Percentiles rank a stretch among this genome's conserved stretches.
Conservation (phyloP, 2,113 vertebrate genomes). For the Aegithalos caudatus region DNA sequence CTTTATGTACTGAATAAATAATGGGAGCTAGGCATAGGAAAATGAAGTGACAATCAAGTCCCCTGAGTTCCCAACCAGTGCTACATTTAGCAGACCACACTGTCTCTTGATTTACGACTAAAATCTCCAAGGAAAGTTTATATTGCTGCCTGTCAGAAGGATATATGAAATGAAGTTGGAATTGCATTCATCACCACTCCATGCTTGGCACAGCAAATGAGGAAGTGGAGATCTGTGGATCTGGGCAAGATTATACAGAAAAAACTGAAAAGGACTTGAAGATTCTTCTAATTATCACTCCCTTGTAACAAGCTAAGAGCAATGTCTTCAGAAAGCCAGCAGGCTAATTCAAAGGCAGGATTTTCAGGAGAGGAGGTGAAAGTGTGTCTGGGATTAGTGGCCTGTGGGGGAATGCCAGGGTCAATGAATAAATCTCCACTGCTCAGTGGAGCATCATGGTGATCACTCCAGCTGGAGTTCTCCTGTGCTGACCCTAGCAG, state of each 20-base stretch:
- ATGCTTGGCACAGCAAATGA: not conserved
- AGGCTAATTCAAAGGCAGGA: not conserved
- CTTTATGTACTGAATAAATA: not conserved
- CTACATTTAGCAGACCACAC: not conserved
- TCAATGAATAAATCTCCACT: not conserved
- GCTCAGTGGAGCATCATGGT: not conserved
- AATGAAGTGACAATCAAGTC: not conserved
- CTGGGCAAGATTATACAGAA: not conserved
- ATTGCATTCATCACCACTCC: not conserved
- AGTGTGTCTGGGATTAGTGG: not conserved
- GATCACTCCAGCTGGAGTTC: not conserved
- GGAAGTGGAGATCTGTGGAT: not conserved
- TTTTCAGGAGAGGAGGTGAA: not conserved
- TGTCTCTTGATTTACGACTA: not conserved
- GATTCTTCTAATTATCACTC: not conserved
- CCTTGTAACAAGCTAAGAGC: not conserved
- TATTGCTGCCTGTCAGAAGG: not conserved
- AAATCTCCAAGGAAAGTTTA: not conserved
- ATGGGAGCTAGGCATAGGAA: not conserved
- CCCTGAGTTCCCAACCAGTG: not conserved
- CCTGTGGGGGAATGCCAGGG: not conserved
- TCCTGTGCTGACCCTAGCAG: fast-evolving
- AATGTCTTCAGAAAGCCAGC: not conserved
- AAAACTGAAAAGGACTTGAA: not conserved
- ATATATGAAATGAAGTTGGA: not conserved